Evolutionary conservation across 2,797 vertebrate genomes (phyloP), one percentile per base, ranked within the genome.

Genomic region (Paratrypauchen microcephalus): DNA sequence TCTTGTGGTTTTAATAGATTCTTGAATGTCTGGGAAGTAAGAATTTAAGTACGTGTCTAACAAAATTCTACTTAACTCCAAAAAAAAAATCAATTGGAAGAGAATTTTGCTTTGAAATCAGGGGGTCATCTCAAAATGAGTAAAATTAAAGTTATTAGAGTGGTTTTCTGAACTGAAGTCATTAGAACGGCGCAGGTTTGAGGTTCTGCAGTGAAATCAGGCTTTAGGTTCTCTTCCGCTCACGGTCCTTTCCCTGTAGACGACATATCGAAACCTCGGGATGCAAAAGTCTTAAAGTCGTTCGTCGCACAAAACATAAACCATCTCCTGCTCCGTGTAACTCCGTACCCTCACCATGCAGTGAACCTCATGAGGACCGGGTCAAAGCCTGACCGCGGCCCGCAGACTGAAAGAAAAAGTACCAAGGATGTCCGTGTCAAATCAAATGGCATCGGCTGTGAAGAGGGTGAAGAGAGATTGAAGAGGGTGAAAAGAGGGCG

Each of bases 391-490:
- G 52, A 54, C 52, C 9, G 52, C 52, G 2, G 52, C 52, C 52
- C 21, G 73, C 73, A 77, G 70, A 91, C 93, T 90, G 94, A 93
- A 89, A 92, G 84, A 1, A 92, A 88, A 36, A 79, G 81, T 73
- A 77, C 93, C 95, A 92, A 94, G 80, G 82, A 84, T 90, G 90
- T 93, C 92, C 90, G 92, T 91, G 26, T 12, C 92, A 94, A 93
- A 90, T 89, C 92, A 94, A 94, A 94, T 90, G 93, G 94, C 94
- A 96, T 95, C 92, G 94, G 95, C 96, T 95, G 92, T 8, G 32
- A 36, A 9, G 7, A 36, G 8, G 32, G 32, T 36, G 7, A 36
- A 8, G 21, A 95, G 93, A n/a, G n/a, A n/a, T n/a, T n/a, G n/a
- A n/a, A n/a, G n/a, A n/a, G n/a, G n/a, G n/a, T n/a, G n/a, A n/a